phyloP scores from a whole-genome alignment of 2,113 vertebrate genomes.

The Cyanocitta stelleri region DNA sequence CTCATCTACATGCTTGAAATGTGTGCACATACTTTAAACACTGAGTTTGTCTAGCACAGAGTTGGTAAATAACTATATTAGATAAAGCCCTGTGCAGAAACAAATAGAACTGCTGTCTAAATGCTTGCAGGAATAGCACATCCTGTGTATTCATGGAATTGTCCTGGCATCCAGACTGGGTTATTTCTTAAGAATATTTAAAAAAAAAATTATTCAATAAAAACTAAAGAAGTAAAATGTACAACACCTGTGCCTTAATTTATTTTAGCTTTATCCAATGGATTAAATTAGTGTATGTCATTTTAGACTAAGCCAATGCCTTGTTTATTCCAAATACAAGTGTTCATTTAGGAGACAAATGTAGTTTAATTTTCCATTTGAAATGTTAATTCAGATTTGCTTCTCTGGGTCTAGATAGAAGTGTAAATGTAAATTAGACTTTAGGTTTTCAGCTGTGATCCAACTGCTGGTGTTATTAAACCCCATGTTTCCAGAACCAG shows the following conservation, averaged over 20 bases:
- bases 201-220: neutral
- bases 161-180: neutral
- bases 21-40: neutral
- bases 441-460: neutral
- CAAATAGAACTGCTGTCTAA: neutral
- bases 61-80: neutral
- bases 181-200: neutral
- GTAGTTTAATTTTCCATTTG: neutral
- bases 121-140: neutral
- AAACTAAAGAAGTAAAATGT: neutral
- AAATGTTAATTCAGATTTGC: neutral
- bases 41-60: neutral
- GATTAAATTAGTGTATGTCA: neutral
- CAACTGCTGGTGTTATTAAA: neutral
- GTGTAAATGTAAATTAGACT: neutral
- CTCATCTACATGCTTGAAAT: neutral
- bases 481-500: neutral
- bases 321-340: neutral
- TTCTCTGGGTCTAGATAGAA: neutral
- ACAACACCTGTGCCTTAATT: neutral
- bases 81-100: neutral
- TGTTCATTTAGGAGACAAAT: neutral
- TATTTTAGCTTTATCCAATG: neutral
- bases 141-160: neutral
- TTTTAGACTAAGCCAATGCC: neutral